Evolutionary conservation across 2,888 invertebrate species (phyloP).

Genomic region (Coenonympha arcania): DNA sequence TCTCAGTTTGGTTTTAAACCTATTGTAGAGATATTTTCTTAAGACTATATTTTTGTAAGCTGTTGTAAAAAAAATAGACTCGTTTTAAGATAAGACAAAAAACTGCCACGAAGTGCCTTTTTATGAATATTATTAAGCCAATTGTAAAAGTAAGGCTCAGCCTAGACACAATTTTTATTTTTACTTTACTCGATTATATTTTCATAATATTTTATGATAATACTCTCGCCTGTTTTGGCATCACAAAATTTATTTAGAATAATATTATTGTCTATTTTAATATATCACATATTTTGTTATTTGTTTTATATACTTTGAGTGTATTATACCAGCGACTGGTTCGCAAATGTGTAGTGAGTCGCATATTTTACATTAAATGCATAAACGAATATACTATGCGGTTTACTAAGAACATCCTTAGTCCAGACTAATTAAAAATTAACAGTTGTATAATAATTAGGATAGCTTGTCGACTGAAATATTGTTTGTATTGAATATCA

Average conservation of each 20-base stretch:
- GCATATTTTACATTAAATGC: neutral
- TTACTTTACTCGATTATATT: neutral
- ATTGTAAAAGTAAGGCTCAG: slow-evolving; percentile 10
- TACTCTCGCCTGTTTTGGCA: slow-evolving; percentile 8
- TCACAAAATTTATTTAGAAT: neutral
- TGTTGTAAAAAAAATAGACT: slow-evolving; percentile 58
- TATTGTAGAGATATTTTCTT: slow-evolving; percentile 53
- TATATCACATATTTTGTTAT: neutral
- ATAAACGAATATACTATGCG: neutral
- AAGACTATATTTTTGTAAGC: slow-evolving; percentile 47
- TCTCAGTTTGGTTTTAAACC: slow-evolving; percentile 41
- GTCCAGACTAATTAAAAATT: neutral
- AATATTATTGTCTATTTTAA: neutral
- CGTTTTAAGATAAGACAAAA: slow-evolving; percentile 49
- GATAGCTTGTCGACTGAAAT: neutral
- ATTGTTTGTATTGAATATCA: neutral
- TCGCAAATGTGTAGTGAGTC: slow-evolving; percentile 40
- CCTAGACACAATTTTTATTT: slow-evolving; percentile 3
- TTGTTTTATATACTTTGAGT: slow-evolving; percentile 37
- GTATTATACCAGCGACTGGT: too few relatives aligned
- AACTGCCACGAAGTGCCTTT: slow-evolving; percentile 74
- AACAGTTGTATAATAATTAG: neutral
- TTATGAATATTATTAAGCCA: slow-evolving; percentile 34
- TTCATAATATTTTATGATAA: slow-evolving; percentile 2
- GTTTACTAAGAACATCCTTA: neutral